Conservation (phyloP, 2,888 invertebrate genomes). For the Rhagophthalmus giganteus region DNA sequence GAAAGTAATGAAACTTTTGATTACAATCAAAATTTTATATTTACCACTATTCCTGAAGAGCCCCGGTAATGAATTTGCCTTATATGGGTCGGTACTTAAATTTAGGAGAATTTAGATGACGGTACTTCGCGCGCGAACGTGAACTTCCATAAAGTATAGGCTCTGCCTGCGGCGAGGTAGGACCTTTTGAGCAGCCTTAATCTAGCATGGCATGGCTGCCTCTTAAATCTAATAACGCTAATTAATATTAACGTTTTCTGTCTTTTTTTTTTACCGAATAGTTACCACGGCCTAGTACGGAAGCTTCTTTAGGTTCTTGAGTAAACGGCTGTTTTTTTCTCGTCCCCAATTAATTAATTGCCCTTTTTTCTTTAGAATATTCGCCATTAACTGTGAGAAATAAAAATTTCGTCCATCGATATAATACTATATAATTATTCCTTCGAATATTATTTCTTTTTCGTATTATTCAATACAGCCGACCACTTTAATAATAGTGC, state of each 20-base stretch:
- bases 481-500: conserved; percentile 23
- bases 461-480: conserved; percentile 19
- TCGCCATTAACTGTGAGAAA: conserved; percentile 16
- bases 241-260: conserved; percentile 20
- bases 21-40: conserved; percentile 29
- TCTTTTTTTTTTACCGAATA: too few relatives aligned
- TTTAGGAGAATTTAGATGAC: conserved; percentile 16
- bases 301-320: too few relatives aligned
- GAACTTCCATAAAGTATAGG: conserved; percentile 7
- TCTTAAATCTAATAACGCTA: conserved; percentile 19
- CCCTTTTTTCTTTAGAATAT: conserved; percentile 7
- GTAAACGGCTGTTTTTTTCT: conserved; percentile 16
- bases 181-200: conserved; percentile 17
- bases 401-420: conserved; percentile 14
- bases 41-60: conserved; percentile 27
- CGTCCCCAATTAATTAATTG: conserved; percentile 13
- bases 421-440: conserved; percentile 14
- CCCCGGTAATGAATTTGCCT: conserved; percentile 26
- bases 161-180: conserved; percentile 2
- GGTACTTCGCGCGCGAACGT: conserved; percentile 5
- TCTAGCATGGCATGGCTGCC: conserved; percentile 24
- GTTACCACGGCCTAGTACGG: too few relatives aligned
- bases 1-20: conserved; percentile 27
- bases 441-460: conserved; percentile 13
- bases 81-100: conserved; percentile 24